These are phyloP conservation scores for Clostera curtula DNA, from an alignment of 2,888 invertebrate genomes.

Conservation along the genomic window DNA sequence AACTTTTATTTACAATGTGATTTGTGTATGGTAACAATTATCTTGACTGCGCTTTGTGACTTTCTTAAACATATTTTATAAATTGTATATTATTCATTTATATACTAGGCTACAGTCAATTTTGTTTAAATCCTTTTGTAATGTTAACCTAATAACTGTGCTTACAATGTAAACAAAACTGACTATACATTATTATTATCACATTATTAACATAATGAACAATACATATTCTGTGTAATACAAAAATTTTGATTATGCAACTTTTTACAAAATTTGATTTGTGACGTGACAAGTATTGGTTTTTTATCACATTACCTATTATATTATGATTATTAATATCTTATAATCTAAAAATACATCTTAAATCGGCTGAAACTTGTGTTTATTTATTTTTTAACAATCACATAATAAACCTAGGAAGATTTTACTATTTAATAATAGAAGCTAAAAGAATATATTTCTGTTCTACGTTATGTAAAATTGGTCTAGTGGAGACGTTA, in stretches of 20 bases:
- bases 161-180: constrained; percentile 3
- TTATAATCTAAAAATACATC: constrained; percentile 21
- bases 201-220: constrained; percentile 18
- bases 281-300: no score
- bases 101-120: no score
- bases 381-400: constrained; percentile 23
- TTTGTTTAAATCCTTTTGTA: no score
- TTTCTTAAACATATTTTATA: no score
- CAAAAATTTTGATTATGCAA: constrained; percentile 19
- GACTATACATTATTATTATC: constrained; percentile 20
- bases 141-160: constrained; percentile 1
- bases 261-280: constrained; percentile 19
- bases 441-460: constrained; percentile 31
- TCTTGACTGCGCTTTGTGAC: no score
- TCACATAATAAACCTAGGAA: constrained; percentile 30
- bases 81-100: no score
- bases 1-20: constrained; percentile 51
- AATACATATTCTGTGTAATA: constrained; percentile 9
- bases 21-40: constrained; percentile 52
- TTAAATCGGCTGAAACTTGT: constrained; percentile 19
- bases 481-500: constrained; percentile 21
- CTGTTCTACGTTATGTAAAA: constrained; percentile 19
- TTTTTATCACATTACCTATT: no score
- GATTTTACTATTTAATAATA: constrained; percentile 48
- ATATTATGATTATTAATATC: constrained; percentile 18